Conservation (phyloP, 2,797 vertebrate species). For the Scarus forsteni region DNA sequence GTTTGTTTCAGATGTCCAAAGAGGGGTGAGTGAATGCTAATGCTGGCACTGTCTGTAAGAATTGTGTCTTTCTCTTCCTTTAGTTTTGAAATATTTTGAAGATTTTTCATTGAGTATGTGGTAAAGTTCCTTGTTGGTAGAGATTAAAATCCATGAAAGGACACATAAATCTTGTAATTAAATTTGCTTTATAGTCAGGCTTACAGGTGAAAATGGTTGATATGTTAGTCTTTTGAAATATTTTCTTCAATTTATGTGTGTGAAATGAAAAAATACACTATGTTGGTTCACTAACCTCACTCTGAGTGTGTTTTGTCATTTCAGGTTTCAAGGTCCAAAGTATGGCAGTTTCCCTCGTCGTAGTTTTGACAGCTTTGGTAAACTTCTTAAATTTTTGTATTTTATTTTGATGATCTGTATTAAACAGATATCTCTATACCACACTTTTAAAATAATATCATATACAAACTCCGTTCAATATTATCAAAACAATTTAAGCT, state of each 20-base stretch:
- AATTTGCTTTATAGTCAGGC: not conserved
- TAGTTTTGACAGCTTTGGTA: constrained; percentile 68
- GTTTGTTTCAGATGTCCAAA: constrained; percentile 67
- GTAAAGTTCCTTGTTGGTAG: too few relatives aligned
- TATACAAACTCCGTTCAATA: too few relatives aligned
- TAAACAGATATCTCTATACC: too few relatives aligned
- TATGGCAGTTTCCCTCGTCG: constrained; percentile 33
- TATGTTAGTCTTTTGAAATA: too few relatives aligned
- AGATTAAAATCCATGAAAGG: too few relatives aligned
- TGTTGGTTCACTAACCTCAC: not conserved
- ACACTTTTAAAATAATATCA: too few relatives aligned
- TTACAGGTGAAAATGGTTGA: too few relatives aligned
- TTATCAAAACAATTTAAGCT: too few relatives aligned
- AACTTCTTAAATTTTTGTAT: constrained; percentile 20
- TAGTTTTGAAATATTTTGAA: not conserved
- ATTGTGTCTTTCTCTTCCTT: too few relatives aligned
- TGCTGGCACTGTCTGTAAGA: not conserved
- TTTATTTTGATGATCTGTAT: not conserved
- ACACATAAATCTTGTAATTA: too few relatives aligned
- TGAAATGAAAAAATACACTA: not conserved
- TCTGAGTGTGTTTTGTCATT: constrained; percentile 4
- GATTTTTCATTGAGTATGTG: not conserved
- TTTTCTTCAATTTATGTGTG: too few relatives aligned
- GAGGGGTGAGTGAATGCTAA: constrained; percentile 63
- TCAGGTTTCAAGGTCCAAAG: constrained; percentile 44